Evolutionary conservation across 2,113 vertebrate species (phyloP), one percentile per base, ranked within the genome.

Genomic region (Festucalex cinctus): DNA sequence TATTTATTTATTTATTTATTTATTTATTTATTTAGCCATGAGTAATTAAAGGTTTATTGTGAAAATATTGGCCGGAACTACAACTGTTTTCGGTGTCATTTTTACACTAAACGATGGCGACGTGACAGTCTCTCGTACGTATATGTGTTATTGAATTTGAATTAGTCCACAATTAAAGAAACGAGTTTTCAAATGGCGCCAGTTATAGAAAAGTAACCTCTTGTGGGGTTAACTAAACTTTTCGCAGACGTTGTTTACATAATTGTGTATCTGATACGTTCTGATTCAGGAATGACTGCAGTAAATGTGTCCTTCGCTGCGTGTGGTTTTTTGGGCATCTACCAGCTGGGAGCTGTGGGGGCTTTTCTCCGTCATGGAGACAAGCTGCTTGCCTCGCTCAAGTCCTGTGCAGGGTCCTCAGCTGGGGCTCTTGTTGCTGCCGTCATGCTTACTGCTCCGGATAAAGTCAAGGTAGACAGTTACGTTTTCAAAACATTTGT

Each of bases 251-350:
- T 3, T 41, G 28, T 4, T 2, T 32, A 32, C 28, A 32, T 32
- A 32, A 32, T 32, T 32, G 28, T 32, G 28, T 32, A 32, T 2
- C 24, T 16, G 6, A 22, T 3, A 81, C 6, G 54, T 32, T 26
- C 26, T 54, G 4, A 2, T 57, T 57, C 26, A 57, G 54, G 24
- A 26, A 94, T 95, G 94, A 81, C 85, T 0, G 89, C 61, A 26
- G 70, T 96, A 83, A 95, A 94, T 78, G 28, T 98, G 79, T 97
- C 96, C 0, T 98, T 98, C 41, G 86, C 94, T 17, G 95, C 94
- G 0, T 93, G 92, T 83, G 95, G 95, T 3, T 98, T 98, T 89
- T 69, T 97, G 86, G 94, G 94, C 26, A 91, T 95, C 69, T 98
- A 98, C 92, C 96, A 98, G 77, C 88, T 98, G 86, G 96, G 96